Conservation (phyloP, 2,888 invertebrate genomes). For the Apodemia duryi region DNA sequence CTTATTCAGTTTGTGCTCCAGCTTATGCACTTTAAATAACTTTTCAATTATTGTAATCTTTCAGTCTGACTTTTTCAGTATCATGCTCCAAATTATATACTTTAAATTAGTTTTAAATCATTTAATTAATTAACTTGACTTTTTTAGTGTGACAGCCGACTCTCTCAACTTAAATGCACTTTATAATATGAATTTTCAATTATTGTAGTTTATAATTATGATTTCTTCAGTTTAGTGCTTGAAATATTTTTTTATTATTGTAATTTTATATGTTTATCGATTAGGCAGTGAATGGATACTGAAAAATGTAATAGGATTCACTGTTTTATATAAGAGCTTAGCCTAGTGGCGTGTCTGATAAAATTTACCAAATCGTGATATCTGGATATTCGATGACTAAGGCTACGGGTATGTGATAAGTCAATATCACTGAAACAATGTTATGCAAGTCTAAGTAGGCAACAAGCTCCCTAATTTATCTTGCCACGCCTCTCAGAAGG, state of each 20-base stretch:
- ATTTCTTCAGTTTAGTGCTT: too few relatives aligned
- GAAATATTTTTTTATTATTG: not conserved
- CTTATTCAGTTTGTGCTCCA: too few relatives aligned
- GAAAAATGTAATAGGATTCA: not conserved
- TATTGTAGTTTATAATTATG: not conserved
- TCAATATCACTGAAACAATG: not conserved
- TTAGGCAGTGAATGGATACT: conserved; percentile 4
- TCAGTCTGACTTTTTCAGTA: too few relatives aligned
- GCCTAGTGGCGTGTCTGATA: conserved; percentile 3
- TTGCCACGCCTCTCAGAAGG: not conserved
- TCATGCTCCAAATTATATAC: too few relatives aligned
- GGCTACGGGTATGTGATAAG: not conserved
- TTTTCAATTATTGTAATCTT: too few relatives aligned
- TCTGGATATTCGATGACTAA: conserved; percentile 4
- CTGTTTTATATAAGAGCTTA: not conserved
- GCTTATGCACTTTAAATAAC: too few relatives aligned
- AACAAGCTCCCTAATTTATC: not conserved
- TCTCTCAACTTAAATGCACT: too few relatives aligned
- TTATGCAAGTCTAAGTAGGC: not conserved
- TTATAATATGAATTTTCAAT: not conserved
- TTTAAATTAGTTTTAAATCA: too few relatives aligned
- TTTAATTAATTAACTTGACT: too few relatives aligned
- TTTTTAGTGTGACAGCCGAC: too few relatives aligned
- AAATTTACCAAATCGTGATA: conserved; percentile 6
- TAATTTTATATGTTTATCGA: conserved; percentile 2